Conservation (phyloP, 1,140 invertebrate genomes). For the Tetragonula clypearis region DNA sequence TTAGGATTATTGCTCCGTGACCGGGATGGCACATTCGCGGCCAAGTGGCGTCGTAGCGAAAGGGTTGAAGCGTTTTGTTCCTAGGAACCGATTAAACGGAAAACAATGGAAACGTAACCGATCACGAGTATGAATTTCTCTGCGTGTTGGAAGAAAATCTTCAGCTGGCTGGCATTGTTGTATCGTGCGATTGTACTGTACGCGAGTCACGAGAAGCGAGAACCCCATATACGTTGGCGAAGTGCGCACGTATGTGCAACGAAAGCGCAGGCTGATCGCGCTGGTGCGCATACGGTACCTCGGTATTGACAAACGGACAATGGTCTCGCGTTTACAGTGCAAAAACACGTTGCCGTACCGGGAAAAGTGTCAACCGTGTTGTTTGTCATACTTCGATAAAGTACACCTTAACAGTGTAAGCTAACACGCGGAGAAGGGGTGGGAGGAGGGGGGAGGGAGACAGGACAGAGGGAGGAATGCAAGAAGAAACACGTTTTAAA, state of each 20-base stretch:
- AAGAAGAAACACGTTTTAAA: background rate
- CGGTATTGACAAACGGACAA: slow-evolving; percentile 74
- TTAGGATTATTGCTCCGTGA: too few relatives aligned
- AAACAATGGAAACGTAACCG: background rate
- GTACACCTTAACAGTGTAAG: slow-evolving; percentile 13
- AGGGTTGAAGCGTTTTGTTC: too few relatives aligned
- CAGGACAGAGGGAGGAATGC: background rate
- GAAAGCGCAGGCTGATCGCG: slow-evolving; percentile 46
- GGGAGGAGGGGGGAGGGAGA: too few relatives aligned
- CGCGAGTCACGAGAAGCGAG: background rate
- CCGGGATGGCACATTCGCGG: too few relatives aligned
- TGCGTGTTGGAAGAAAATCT: background rate
- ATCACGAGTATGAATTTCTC: background rate
- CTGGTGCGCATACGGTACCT: slow-evolving; percentile 48
- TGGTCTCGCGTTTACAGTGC: slow-evolving; percentile 56
- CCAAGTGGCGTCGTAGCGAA: too few relatives aligned
- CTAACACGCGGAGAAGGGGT: background rate
- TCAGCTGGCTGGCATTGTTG: background rate
- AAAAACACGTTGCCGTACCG: slow-evolving; percentile 29
- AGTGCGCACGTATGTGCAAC: slow-evolving; percentile 17
- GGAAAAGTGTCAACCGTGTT: slow-evolving; percentile 40
- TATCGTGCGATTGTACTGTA: background rate
- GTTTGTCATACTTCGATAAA: slow-evolving; percentile 41
- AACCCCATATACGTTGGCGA: background rate
- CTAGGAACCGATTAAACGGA: background rate